Evolutionary conservation across 2,888 invertebrate genomes (phyloP).

Genomic region (Parelbella ahira): DNA sequence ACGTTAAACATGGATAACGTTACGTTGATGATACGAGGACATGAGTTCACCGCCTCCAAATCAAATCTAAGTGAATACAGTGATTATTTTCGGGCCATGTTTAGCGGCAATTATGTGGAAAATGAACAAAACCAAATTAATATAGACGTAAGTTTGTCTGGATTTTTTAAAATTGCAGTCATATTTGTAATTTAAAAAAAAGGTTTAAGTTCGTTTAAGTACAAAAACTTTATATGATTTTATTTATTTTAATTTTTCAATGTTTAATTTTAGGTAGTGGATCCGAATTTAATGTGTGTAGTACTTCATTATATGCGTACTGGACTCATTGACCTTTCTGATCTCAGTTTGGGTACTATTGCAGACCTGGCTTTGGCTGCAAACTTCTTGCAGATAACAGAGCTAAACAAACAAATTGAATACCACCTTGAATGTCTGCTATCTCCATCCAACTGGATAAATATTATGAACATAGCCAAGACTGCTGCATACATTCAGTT

Average conservation of each 20-base stretch:
- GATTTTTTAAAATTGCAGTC: background rate
- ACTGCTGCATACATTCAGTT: constrained; percentile 46
- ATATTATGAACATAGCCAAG: constrained; percentile 57
- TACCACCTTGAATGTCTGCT: constrained; percentile 51
- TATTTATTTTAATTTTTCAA: too few species aligned
- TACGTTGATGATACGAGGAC: constrained; percentile 45
- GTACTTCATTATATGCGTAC: constrained; percentile 58
- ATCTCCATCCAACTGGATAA: constrained; percentile 51
- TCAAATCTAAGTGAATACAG: constrained; percentile 56
- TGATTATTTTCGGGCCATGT: constrained; percentile 74
- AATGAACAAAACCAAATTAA: constrained; percentile 50
- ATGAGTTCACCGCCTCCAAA: constrained; percentile 53
- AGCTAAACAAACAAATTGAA: constrained; percentile 62
- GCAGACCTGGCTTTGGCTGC: constrained; percentile 56
- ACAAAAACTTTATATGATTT: too few species aligned
- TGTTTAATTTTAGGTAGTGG: constrained; percentile 52
- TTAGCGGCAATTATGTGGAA: constrained; percentile 67
- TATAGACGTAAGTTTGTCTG: constrained; percentile 53
- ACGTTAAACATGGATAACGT: constrained; percentile 48
- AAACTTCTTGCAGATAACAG: constrained; percentile 62
- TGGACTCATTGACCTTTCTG: constrained; percentile 57
- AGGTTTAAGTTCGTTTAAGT: too few species aligned
- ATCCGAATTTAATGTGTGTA: constrained; percentile 56
- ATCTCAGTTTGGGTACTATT: constrained; percentile 44
- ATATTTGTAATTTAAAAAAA: too few species aligned